Evolutionary conservation across 2,113 vertebrate species (phyloP).

Genomic region (Chiloscyllium plagiosum): DNA sequence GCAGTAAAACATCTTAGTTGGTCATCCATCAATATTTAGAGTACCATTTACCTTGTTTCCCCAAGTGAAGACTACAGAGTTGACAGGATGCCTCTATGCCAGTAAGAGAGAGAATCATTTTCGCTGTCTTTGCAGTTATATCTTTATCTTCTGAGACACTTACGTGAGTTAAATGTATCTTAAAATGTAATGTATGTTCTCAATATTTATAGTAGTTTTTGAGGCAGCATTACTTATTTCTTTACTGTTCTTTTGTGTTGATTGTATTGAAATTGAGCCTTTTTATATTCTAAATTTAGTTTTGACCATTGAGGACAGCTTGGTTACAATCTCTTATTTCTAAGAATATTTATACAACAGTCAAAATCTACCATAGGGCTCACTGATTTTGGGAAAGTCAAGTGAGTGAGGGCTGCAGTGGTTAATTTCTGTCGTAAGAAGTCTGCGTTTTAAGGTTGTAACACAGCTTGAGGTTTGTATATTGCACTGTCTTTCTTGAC

Average conservation of each 20-base stretch:
- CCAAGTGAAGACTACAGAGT: too few relatives aligned
- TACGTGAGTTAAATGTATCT: background rate
- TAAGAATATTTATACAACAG: background rate
- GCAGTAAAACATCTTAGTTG: too few relatives aligned
- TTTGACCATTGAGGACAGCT: background rate
- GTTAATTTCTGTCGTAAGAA: too few relatives aligned
- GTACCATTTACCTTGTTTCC: too few relatives aligned
- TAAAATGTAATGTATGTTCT: background rate
- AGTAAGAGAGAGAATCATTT: background rate
- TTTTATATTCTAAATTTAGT: background rate
- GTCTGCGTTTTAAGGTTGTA: background rate
- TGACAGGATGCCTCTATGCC: too few relatives aligned
- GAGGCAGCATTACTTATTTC: background rate
- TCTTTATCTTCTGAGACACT: background rate
- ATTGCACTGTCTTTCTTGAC: background rate
- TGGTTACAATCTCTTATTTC: background rate
- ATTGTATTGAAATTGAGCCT: too few relatives aligned
- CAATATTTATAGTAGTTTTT: background rate
- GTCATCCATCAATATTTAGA: too few relatives aligned
- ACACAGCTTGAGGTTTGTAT: background rate
- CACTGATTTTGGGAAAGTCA: too few relatives aligned
- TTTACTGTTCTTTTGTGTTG: too few relatives aligned
- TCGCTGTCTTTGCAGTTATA: background rate
- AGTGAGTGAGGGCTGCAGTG: too few relatives aligned
- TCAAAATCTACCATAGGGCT: too few relatives aligned